Conservation (phyloP, 2,888 invertebrate genomes). For the Gortyna flavago region DNA sequence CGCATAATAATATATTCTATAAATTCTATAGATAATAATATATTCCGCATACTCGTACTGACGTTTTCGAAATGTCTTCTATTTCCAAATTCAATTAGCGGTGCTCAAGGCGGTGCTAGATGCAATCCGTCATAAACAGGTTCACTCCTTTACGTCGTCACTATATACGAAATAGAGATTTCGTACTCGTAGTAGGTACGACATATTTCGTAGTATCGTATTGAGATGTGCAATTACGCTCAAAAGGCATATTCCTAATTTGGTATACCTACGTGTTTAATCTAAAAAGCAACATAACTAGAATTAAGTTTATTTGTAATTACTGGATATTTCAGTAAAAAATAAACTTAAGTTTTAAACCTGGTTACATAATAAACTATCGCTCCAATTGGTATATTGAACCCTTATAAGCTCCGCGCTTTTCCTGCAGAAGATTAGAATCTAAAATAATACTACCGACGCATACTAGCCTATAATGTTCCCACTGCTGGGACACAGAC, state of each 20-base stretch:
- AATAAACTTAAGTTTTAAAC: constrained; percentile 1
- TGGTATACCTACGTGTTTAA: background rate
- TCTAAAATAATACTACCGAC: background rate
- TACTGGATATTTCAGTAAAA: background rate
- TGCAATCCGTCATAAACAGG: constrained; percentile 15
- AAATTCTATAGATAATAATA: too few relatives aligned
- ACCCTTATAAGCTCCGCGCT: background rate
- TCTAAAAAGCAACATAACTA: background rate
- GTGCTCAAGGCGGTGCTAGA: background rate
- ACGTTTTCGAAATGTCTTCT: background rate
- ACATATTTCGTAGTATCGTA: background rate
- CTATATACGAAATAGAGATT: background rate
- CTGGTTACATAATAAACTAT: background rate
- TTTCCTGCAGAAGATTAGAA: constrained; percentile 1
- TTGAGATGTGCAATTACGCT: background rate
- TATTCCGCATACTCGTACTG: too few relatives aligned
- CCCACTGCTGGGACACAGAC: too few relatives aligned
- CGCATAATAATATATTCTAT: too few relatives aligned
- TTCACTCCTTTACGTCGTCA: background rate
- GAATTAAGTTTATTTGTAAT: background rate
- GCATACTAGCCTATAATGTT: too few relatives aligned
- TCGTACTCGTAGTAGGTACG: constrained; percentile 3
- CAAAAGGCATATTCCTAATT: background rate
- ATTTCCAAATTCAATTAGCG: constrained; percentile 28
- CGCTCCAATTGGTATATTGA: background rate